A percentile compares a stretch with the other conserved stretches of the same genome.
phyloP scores from a whole-genome alignment of 2,113 vertebrate genomes.

The Mixornis gularis region DNA sequence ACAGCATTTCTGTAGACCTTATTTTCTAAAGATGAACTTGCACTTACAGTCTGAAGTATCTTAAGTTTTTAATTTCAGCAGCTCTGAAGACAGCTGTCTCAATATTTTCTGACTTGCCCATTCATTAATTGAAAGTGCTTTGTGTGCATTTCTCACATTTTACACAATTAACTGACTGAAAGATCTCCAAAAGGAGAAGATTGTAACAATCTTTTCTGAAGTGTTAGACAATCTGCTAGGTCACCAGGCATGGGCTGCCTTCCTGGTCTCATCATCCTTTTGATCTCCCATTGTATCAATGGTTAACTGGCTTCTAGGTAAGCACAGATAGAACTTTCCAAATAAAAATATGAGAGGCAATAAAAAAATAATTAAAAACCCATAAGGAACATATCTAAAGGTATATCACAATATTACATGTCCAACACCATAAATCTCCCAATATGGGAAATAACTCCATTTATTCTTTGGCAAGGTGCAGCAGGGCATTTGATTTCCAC shows the following conservation, averaged over 20 bases:
- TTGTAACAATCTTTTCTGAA: background rate
- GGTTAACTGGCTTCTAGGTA: background rate
- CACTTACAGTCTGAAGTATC: background rate
- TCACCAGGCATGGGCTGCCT: background rate
- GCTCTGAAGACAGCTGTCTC: background rate
- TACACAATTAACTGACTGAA: background rate
- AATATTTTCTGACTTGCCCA: background rate
- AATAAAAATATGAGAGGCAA: background rate
- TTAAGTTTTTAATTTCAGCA: background rate
- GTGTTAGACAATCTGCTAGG: background rate
- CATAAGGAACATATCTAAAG: background rate
- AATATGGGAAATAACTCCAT: background rate
- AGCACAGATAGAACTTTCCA: background rate
- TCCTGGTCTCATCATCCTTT: background rate
- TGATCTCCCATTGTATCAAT: background rate
- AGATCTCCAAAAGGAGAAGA: background rate
- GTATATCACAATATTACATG: background rate
- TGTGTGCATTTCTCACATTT: background rate
- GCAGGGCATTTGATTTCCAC: background rate
- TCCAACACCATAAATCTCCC: background rate
- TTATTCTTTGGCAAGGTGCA: background rate
- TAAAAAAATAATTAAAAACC: background rate
- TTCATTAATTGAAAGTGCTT: background rate
- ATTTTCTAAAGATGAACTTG: background rate
- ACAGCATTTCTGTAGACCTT: background rate